Conservation (phyloP, 1,140 invertebrate species). For the Melipona quadrifasciata region DNA sequence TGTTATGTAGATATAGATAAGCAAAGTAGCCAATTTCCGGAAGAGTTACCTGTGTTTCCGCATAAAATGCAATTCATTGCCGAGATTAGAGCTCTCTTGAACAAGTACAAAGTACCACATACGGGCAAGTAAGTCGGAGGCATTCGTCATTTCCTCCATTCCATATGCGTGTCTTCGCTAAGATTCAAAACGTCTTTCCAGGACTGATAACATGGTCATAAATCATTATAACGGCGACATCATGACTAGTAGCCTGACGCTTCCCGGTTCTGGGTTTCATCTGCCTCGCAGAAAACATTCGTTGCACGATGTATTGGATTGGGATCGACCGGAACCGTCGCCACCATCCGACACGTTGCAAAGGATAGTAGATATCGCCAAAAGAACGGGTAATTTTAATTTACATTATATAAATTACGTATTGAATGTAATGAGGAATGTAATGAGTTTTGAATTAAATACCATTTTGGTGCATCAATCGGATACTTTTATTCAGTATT, state of each 20-base stretch:
- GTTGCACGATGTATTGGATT: slow-evolving; percentile 88
- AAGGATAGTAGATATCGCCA: slow-evolving; percentile 90
- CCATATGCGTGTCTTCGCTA: background rate
- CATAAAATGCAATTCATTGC: slow-evolving; percentile 92
- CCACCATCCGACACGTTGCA: slow-evolving; percentile 87
- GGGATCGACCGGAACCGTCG: slow-evolving; percentile 84
- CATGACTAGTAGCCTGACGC: slow-evolving; percentile 83
- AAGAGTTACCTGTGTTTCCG: slow-evolving; percentile 97
- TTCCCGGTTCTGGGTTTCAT: slow-evolving; percentile 81
- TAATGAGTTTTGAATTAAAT: background rate
- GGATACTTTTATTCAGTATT: background rate
- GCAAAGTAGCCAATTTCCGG: slow-evolving; percentile 94
- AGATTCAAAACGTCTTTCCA: slow-evolving; percentile 52
- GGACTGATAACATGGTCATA: slow-evolving; percentile 82
- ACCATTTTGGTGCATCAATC: background rate
- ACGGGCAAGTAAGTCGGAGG: slow-evolving; percentile 76
- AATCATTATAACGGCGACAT: slow-evolving; percentile 82
- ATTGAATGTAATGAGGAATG: background rate
- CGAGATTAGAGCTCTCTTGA: slow-evolving; percentile 91
- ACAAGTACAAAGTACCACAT: slow-evolving; percentile 86
- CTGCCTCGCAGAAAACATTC: slow-evolving; percentile 87
- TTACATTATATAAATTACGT: slow-evolving; percentile 3
- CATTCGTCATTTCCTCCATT: background rate
- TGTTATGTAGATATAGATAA: slow-evolving; percentile 98
- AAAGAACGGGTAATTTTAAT: slow-evolving; percentile 85